Evolutionary conservation across 2,797 vertebrate species (phyloP).

Genomic region (Triplophysa yarkandensis): DNA sequence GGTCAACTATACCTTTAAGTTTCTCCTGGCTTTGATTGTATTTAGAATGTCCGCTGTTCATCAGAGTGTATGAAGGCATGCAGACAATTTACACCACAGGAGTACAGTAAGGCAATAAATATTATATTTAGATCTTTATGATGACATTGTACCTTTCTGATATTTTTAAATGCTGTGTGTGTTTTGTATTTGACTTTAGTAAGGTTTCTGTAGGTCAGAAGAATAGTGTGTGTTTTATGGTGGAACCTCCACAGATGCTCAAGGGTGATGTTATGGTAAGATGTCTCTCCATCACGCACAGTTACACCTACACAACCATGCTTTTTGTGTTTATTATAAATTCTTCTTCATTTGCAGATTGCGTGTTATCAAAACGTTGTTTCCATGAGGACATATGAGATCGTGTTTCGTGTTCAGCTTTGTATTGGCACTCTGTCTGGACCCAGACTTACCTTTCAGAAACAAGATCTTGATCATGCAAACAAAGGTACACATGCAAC

Average conservation of each 20-base stretch:
- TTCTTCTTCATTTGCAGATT: slow-evolving; percentile 69
- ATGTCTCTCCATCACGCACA: neutral
- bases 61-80: slow-evolving; percentile 89
- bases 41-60: slow-evolving; percentile 82
- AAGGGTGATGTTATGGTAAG: slow-evolving; percentile 93
- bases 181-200: slow-evolving; percentile 63
- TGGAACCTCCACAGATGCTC: slow-evolving; percentile 89
- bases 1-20: too few relatives aligned
- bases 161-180: neutral
- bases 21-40: slow-evolving; percentile 13
- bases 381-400: slow-evolving; percentile 71
- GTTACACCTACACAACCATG: too few relatives aligned
- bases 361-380: slow-evolving; percentile 87
- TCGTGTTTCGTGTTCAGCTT: slow-evolving; percentile 88
- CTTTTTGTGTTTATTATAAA: too few relatives aligned
- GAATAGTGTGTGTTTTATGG: slow-evolving; percentile 78
- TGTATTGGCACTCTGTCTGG: slow-evolving; percentile 83
- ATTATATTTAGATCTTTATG: neutral
- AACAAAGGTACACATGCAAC: slow-evolving; percentile 72
- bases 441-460: slow-evolving; percentile 76
- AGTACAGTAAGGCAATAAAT: slow-evolving; percentile 83
- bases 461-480: slow-evolving; percentile 86
- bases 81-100: slow-evolving; percentile 87
- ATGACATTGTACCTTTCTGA: neutral
- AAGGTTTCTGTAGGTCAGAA: slow-evolving; percentile 74